Conservation (phyloP, 2,113 vertebrate species). For the Spea bombifrons region DNA sequence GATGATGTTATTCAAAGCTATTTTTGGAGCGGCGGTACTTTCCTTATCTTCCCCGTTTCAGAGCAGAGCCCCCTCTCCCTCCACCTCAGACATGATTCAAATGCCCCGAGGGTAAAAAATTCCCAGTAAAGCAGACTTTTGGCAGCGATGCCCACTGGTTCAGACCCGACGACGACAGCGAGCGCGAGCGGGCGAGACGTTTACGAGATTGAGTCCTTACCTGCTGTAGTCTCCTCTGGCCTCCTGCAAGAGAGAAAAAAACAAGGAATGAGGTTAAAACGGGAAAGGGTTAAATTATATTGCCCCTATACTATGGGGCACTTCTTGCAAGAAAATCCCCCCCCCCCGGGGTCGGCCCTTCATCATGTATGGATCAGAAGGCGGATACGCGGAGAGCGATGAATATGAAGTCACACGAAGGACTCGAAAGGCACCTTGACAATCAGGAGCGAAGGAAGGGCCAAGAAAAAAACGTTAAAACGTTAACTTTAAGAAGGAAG, state of each 20-base stretch:
- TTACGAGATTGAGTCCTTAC: conserved; percentile 73
- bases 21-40: conserved; percentile 26
- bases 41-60: background rate
- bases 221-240: conserved; percentile 89
- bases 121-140: conserved; percentile 6
- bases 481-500: too few species aligned
- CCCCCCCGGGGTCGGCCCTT: too few species aligned
- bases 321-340: too few species aligned
- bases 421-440: too few species aligned
- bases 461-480: too few species aligned
- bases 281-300: too few species aligned
- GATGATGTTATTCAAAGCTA: conserved; percentile 31
- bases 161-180: conserved; percentile 1
- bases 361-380: too few species aligned
- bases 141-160: conserved; percentile 22
- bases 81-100: conserved; percentile 19
- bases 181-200: conserved; percentile 23
- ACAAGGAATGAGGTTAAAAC: conserved; percentile 39
- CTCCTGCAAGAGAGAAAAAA: conserved; percentile 76
- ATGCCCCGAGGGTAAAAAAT: conserved; percentile 14
- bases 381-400: too few species aligned
- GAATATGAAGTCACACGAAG: too few species aligned
- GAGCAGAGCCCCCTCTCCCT: conserved; percentile 5
- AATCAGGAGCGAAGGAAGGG: too few species aligned
- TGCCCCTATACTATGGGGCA: too few species aligned